Percentiles rank a stretch among this genome's conserved stretches.
Evolutionary conservation across 2,113 vertebrate species (phyloP).

Genomic region (Xenus cinereus): DNA sequence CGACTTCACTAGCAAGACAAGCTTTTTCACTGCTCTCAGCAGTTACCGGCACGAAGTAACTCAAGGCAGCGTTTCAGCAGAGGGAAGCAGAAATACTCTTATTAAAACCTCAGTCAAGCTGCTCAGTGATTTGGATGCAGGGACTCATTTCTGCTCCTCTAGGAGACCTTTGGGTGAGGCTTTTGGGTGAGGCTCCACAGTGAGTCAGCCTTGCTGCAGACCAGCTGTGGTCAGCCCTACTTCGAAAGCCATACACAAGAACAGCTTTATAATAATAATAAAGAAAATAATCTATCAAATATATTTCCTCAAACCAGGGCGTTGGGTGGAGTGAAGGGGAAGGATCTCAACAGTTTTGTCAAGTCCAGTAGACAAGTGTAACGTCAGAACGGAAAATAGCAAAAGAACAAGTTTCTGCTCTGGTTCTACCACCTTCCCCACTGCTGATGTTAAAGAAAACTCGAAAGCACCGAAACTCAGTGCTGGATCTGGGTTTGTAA

Average conservation of each 20-base stretch:
- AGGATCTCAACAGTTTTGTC: neutral
- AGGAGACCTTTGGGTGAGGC: neutral
- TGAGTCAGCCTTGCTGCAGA: neutral
- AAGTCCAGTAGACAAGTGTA: rapidly evolving
- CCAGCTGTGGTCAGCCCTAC: neutral
- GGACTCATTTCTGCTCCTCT: neutral
- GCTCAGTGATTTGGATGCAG: neutral
- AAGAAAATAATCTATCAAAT: neutral
- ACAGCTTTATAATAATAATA: neutral
- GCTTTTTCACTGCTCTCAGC: neutral
- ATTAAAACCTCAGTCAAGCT: neutral
- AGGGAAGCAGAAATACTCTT: neutral
- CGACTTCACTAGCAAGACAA: neutral
- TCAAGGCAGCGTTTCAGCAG: neutral
- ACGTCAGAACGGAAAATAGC: neutral
- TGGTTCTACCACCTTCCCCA: neutral
- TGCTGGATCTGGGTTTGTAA: neutral
- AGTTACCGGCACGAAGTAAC: neutral
- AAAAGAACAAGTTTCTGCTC: neutral
- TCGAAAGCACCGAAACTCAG: neutral
- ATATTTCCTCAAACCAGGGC: neutral
- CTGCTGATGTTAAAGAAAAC: neutral
- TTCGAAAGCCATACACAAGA: neutral
- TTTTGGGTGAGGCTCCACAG: neutral
- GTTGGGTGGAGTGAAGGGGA: neutral